Base-by-base conservation (phyloP, 2,888 invertebrate species). In the Ormyrus rosae region DNA sequence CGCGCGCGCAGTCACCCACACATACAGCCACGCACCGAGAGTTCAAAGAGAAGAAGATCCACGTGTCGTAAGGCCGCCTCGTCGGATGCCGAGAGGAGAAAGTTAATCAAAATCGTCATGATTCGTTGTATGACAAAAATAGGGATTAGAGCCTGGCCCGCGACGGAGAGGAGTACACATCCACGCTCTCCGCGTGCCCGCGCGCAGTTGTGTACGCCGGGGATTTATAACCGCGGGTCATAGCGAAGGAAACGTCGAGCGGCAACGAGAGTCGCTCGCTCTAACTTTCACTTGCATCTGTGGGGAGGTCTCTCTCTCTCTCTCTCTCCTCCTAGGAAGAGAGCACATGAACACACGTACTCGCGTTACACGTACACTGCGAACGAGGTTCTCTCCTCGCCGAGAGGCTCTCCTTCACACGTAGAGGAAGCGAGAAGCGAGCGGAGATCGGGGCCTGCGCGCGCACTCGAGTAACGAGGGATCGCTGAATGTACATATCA, bases 211-310 rank as follows among this genome's bases (percentile, higher is more conserved):
- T 60, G 19, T 61, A 50, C 48, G 34, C 34, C 19, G 19, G 64
- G n/a, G 51, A 78, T 71, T 71, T 78, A 71, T 78, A 78, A 71
- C 64, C 65, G 45, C 77, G 65, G 77, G 70, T 78, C 77, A 71
- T 78, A 71, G 70, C 45, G 71, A 78, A 78, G 76, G 71, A 78
- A 78, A 71, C 71, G 71, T 64, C 58, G 34, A 34, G 19, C 19
- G 34, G 71, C 65, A 64, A 76, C 61, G 19, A 68, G 63, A 69
- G 58, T 65, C 45, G 45, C 45, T 65, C 45, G 45, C 50, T 65
- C 51, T 78, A 58, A 78, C 77, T 78, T 78, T 78, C 77, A 78
- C 77, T 78, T 78, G 77, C 71, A 71, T 65, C 63, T 78, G 77
- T 64, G 58, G 56, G 64, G 63, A 70, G 64, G 58, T 64, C 70